A percentile compares a stretch with the other conserved stretches of the same genome.
Conservation (phyloP, 2,888 invertebrate genomes). For the Diogma glabrata region DNA sequence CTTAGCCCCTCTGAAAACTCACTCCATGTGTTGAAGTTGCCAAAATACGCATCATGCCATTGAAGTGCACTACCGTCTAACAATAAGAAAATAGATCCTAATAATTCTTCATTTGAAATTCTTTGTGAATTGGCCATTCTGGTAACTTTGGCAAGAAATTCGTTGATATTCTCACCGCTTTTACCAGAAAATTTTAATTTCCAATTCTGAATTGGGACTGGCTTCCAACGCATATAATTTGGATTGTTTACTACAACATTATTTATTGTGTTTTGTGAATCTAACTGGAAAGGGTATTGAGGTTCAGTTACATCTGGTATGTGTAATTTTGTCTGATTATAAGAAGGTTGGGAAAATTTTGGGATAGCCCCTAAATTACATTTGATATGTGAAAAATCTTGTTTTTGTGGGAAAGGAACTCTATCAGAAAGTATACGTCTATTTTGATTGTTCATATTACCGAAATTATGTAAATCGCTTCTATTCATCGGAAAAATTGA, state of each 20-base stretch:
- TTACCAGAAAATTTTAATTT: neutral
- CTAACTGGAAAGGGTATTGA: neutral
- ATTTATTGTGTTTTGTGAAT: neutral
- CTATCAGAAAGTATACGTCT: too few relatives aligned
- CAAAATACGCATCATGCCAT: neutral
- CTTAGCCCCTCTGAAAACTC: neutral
- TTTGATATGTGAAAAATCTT: neutral
- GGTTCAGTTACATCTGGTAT: too few relatives aligned
- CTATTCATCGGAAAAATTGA: too few relatives aligned
- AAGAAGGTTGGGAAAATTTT: neutral
- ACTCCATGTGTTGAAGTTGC: neutral
- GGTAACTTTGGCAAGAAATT: neutral
- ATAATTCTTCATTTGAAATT: too few relatives aligned
- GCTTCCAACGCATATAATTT: neutral
- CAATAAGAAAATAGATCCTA: neutral
- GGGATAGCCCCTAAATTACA: too few relatives aligned
- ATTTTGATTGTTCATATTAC: too few relatives aligned
- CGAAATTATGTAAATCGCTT: too few relatives aligned
- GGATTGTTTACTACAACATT: neutral
- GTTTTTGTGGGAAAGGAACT: neutral
- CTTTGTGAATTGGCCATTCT: neutral
- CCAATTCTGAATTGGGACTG: neutral
- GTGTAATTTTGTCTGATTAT: neutral
- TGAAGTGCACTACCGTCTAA: neutral
- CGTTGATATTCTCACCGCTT: neutral